These are phyloP conservation scores for Conus betulinus DNA, from an alignment of 1,140 invertebrate species.

Conservation along the genomic window DNA sequence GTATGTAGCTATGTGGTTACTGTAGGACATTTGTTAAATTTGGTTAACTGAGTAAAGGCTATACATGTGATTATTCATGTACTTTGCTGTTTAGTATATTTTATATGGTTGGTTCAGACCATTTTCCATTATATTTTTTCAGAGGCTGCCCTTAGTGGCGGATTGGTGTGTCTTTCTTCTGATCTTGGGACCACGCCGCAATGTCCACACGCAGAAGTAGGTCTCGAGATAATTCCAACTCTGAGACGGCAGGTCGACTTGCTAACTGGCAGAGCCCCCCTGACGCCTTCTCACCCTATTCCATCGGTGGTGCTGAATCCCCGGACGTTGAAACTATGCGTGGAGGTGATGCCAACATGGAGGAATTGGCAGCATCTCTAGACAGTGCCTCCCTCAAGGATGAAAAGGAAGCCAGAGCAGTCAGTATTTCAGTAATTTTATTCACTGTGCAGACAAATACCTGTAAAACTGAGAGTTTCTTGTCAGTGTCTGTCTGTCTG, in stretches of 20 bases:
- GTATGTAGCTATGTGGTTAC: too few species aligned
- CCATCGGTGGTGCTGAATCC: slow-evolving; percentile 45
- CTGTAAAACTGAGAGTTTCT: not conserved
- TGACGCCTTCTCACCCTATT: slow-evolving; percentile 27
- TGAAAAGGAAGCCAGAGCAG: slow-evolving; percentile 40
- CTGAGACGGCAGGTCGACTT: slow-evolving; percentile 56
- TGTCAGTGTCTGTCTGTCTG: not conserved
- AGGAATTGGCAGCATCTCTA: slow-evolving; percentile 39
- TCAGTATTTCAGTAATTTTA: not conserved
- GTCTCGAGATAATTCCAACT: slow-evolving; percentile 60
- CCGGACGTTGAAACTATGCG: slow-evolving; percentile 48
- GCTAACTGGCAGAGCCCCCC: slow-evolving; percentile 54
- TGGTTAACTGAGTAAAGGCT: too few species aligned
- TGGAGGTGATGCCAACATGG: slow-evolving; percentile 32
- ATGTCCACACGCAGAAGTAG: slow-evolving; percentile 31
- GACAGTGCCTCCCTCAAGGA: slow-evolving; percentile 45
- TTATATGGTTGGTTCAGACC: not conserved
- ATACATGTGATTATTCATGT: too few species aligned
- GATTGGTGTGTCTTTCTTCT: not conserved
- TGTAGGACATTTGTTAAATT: too few species aligned
- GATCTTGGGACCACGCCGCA: not conserved
- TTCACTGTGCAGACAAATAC: too few species aligned
- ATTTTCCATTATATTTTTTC: not conserved
- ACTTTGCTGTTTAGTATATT: not conserved
- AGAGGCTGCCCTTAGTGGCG: not conserved